These are phyloP conservation scores for Samia ricini DNA, from an alignment of 1,140 invertebrate genomes.

Conservation along the genomic window DNA sequence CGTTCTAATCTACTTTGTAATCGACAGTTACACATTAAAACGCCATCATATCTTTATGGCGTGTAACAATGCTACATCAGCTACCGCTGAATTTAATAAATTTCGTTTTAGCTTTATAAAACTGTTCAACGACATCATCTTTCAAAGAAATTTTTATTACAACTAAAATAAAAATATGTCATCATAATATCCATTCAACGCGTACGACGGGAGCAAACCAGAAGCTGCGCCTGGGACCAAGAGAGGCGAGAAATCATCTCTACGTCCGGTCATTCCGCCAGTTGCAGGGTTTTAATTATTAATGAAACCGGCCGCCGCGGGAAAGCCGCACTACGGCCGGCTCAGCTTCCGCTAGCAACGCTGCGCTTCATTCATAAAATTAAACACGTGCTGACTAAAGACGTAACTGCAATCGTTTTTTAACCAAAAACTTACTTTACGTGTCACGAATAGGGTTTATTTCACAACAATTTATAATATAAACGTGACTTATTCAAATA, in stretches of 20 bases:
- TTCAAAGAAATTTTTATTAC: slow-evolving; percentile 27
- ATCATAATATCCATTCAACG: slow-evolving; percentile 8
- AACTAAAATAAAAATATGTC: slow-evolving; percentile 13
- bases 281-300: slow-evolving; percentile 73
- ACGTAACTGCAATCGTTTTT: slow-evolving; percentile 27
- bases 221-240: slow-evolving; percentile 36
- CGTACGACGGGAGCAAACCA: slow-evolving; percentile 22
- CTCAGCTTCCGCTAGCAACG: slow-evolving; percentile 69
- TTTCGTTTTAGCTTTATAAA: slow-evolving; percentile 20
- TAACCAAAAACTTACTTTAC: slow-evolving; percentile 18
- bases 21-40: slow-evolving; percentile 63
- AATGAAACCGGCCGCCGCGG: slow-evolving; percentile 72
- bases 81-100: slow-evolving; percentile 46
- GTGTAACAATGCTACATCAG: slow-evolving; percentile 11
- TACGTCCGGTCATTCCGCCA: slow-evolving; percentile 68
- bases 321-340: slow-evolving; percentile 72
- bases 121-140: neutral
- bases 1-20: slow-evolving; percentile 68
- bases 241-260: slow-evolving; percentile 68
- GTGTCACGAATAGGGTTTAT: slow-evolving; percentile 34
- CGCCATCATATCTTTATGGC: slow-evolving; percentile 37
- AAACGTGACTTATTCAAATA: slow-evolving; percentile 25
- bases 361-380: slow-evolving; percentile 76
- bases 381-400: slow-evolving; percentile 28
- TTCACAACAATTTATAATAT: slow-evolving; percentile 15